Evolutionary conservation across 2,888 invertebrate species (phyloP), one percentile per base, ranked within the genome.

Genomic region (Lissocephala sabroskyi): DNA sequence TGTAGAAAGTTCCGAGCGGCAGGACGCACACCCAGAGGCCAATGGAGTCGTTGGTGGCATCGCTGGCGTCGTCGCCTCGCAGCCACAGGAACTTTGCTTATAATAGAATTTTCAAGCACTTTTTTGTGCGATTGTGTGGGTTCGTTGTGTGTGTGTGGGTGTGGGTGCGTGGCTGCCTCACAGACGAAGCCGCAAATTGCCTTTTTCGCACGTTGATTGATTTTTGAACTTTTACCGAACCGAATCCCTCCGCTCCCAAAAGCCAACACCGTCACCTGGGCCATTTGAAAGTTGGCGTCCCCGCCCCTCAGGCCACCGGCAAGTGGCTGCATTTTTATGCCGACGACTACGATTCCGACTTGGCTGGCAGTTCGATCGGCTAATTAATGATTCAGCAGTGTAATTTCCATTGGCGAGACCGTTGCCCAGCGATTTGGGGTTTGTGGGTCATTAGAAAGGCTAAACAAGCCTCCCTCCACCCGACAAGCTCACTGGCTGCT

Each of bases 201-300:
- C 73, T 75, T 71, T 71, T 71, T 71, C 68, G 68, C 73, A 75
- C 63, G 57, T 73, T 75, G 76, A 71, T 71, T 75, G 71, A 73
- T 71, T 76, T 71, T 73, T 56, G 49, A 75, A 71, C 56, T 65
- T 71, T 71, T 60, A 23, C 35, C 23, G 4, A 23, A 23, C 23
- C n/a, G n/a, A 23, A 23, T 7, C 23, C 7, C 23, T 23, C 23
- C 3, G 7, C 23, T 23, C 7, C 7, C 23, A 33, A 35, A 13
- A 35, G 5, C 6, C 13, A 33, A 13, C 4, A 1, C 2, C 9
- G 35, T 3, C 35, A 17, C 14, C n/a, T 30, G 30, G 16, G 7
- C 11, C 13, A 4, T 3, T 33, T 16, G 16, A 35, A 35, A 35
- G 17, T 10, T 7, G 3, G 7, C 14, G 23, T 23, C 4, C 4